A percentile compares a stretch with the other conserved stretches of the same genome.
Conservation (phyloP, 1,140 invertebrate species). For the Drosophila mayri region DNA sequence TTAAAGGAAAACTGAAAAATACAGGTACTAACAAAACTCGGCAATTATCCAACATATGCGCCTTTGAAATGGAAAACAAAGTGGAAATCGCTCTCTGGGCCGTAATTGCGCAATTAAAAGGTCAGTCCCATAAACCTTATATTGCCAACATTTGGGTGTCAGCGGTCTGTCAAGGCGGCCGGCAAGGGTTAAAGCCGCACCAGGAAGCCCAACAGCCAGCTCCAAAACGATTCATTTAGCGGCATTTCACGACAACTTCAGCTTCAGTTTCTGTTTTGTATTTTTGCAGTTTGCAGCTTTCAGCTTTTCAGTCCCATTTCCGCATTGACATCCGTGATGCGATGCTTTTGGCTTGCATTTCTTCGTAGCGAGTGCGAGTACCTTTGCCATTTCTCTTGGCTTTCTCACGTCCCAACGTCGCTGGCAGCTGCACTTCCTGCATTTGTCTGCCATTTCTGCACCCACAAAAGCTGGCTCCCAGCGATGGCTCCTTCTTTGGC, state of each 20-base stretch:
- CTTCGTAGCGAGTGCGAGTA: constrained; percentile 38
- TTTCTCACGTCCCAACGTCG: constrained; percentile 64
- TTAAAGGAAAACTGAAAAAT: constrained; percentile 28
- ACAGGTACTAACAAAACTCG: constrained; percentile 43
- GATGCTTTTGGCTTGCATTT: constrained; percentile 51
- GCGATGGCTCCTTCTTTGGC: constrained; percentile 47
- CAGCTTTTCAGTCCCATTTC: constrained; percentile 50
- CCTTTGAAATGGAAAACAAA: constrained; percentile 42
- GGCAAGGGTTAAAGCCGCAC: constrained; percentile 46
- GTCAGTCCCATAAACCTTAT: constrained; percentile 43
- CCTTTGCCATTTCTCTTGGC: constrained; percentile 75
- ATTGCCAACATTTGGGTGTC: constrained; percentile 28
- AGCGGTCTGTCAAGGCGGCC: constrained; percentile 41
- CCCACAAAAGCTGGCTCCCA: constrained; percentile 40
- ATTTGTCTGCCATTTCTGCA: constrained; percentile 60
- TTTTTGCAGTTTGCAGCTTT: constrained; percentile 12
- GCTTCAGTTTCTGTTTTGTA: constrained; percentile 24
- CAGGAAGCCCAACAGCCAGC: constrained; percentile 32
- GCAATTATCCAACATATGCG: constrained; percentile 68
- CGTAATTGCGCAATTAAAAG: constrained; percentile 63
- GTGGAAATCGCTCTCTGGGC: constrained; percentile 33
- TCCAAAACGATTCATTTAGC: constrained; percentile 61
- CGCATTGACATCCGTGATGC: constrained; percentile 74
- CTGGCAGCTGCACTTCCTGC: constrained; percentile 50
- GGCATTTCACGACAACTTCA: constrained; percentile 76